phyloP scores from a whole-genome alignment of 2,113 vertebrate species.

The Daubentonia madagascariensis region DNA sequence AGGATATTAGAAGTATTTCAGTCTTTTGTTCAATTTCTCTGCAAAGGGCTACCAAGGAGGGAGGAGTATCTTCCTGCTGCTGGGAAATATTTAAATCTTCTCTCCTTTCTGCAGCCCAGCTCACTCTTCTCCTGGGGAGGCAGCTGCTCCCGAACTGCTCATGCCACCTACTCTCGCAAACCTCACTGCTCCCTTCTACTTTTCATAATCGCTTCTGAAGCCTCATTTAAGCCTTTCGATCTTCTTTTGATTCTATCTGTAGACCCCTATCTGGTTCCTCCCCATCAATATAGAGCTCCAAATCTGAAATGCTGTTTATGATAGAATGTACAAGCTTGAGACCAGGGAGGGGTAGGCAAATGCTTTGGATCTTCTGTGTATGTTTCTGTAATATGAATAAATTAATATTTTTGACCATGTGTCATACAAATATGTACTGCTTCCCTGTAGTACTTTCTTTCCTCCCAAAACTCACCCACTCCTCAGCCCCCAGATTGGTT shows the following conservation, averaged over 20 bases:
- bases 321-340: background rate
- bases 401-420: background rate
- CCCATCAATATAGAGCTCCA: background rate
- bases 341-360: background rate
- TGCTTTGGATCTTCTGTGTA: background rate
- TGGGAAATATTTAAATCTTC: background rate
- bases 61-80: background rate
- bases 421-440: too few relatives aligned
- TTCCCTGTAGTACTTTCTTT: background rate
- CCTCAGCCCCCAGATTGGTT: background rate
- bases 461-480: too few relatives aligned
- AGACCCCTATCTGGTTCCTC: background rate
- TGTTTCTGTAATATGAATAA: background rate
- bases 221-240: background rate
- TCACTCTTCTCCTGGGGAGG: rapidly evolving
- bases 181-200: too few relatives aligned
- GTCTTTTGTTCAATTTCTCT: background rate
- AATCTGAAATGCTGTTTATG: background rate
- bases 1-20: background rate
- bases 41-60: background rate
- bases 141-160: rapidly evolving
- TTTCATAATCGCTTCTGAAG: too few relatives aligned
- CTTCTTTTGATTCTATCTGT: background rate
- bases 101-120: background rate
- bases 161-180: background rate